These are phyloP conservation scores for Argyrosomus regius DNA, from an alignment of 2,797 vertebrate genomes.

Conservation along the genomic window DNA sequence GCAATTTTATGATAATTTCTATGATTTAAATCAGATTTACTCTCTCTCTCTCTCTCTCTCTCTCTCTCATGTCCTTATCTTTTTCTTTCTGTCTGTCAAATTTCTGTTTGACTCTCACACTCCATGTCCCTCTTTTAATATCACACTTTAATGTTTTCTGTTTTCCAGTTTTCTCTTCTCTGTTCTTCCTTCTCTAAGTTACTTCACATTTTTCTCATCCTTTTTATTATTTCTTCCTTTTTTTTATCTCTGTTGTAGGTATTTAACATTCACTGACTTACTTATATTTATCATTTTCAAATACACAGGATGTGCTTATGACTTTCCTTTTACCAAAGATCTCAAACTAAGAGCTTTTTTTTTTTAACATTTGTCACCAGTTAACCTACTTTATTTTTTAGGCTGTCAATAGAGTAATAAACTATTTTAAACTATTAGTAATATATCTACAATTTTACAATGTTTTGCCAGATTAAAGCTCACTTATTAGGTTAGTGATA, in stretches of 20 bases:
- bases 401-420: background rate
- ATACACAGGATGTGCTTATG: too few species aligned
- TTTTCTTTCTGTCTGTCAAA: background rate
- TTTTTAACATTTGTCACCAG: background rate
- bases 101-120: background rate
- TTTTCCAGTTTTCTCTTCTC: background rate
- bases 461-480: background rate
- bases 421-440: background rate
- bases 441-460: background rate
- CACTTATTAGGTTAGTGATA: background rate
- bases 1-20: conserved; percentile 21
- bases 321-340: too few species aligned
- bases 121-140: background rate
- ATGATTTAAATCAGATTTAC: background rate
- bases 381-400: background rate
- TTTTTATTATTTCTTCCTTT: background rate
- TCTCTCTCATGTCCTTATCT: background rate
- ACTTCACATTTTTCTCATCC: background rate
- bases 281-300: background rate
- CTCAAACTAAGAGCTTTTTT: background rate
- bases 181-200: background rate
- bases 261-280: background rate
- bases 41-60: background rate
- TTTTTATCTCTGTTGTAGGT: background rate
- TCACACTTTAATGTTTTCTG: background rate